A percentile compares a stretch with the other conserved stretches of the same genome.
These are phyloP conservation scores for Harpagus bidentatus DNA, from an alignment of 2,113 vertebrate genomes.

Conservation along the genomic window DNA sequence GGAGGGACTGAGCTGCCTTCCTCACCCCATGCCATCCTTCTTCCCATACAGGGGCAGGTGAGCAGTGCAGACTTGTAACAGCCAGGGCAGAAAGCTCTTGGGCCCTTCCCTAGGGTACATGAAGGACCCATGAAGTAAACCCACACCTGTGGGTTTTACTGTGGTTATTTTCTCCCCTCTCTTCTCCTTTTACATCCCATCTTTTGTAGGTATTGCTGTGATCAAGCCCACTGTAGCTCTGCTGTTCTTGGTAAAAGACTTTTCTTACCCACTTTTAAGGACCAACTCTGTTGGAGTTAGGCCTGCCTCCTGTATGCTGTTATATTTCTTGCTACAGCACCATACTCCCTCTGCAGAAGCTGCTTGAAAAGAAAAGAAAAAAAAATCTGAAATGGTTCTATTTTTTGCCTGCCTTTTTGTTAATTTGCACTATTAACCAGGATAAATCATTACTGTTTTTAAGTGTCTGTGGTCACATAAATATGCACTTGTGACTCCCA, in stretches of 20 bases:
- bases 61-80: neutral
- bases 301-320: neutral
- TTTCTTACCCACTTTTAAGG: neutral
- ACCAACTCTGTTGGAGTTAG: neutral
- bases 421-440: constrained; percentile 46
- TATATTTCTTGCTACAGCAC: neutral
- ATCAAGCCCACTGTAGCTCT: neutral
- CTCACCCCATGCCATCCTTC: neutral
- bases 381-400: neutral
- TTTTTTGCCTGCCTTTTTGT: neutral
- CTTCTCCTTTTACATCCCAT: neutral
- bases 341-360: neutral
- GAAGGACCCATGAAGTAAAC: neutral
- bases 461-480: constrained; percentile 47
- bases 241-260: neutral
- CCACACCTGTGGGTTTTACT: neutral
- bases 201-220: neutral
- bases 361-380: neutral
- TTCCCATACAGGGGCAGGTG: fast-evolving
- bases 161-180: neutral
- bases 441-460: constrained; percentile 54
- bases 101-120: neutral
- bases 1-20: neutral
- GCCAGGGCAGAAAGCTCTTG: neutral
- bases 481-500: constrained; percentile 42